Evolutionary conservation across 2,888 invertebrate species (phyloP).

Genomic region (Polymixis flavicincta): DNA sequence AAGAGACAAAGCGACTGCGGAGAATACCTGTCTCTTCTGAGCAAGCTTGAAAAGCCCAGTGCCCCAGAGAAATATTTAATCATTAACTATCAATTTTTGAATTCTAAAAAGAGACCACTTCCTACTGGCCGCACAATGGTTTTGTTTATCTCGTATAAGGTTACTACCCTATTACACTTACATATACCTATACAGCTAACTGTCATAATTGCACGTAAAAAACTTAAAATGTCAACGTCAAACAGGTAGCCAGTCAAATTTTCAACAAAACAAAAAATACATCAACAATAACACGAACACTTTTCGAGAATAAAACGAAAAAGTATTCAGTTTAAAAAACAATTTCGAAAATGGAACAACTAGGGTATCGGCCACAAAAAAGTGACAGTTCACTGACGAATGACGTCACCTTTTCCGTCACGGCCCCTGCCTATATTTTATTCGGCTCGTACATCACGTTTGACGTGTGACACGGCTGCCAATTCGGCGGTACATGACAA

Average conservation of each 20-base stretch:
- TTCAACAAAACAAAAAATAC: slow-evolving; percentile 6
- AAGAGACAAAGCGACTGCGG: too few species aligned
- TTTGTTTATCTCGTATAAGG: background rate
- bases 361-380: slow-evolving; percentile 69
- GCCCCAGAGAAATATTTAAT: too few species aligned
- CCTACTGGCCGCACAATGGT: background rate
- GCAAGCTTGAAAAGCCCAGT: too few species aligned
- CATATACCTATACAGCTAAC: background rate
- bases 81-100: background rate
- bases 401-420: slow-evolving; percentile 73
- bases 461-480: slow-evolving; percentile 74
- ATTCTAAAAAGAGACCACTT: background rate
- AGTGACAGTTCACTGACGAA: slow-evolving; percentile 76
- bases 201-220: background rate
- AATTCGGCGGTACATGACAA: slow-evolving; percentile 62
- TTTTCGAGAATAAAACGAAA: slow-evolving; percentile 40
- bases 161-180: too few species aligned
- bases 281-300: slow-evolving; percentile 39
- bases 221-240: slow-evolving; percentile 23
- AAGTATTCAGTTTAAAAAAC: slow-evolving; percentile 62
- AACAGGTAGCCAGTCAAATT: background rate
- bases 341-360: slow-evolving; percentile 73
- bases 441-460: slow-evolving; percentile 74
- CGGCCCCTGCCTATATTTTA: slow-evolving; percentile 73
- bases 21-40: too few species aligned